Evolutionary conservation across 2,113 vertebrate species (phyloP), one percentile per base, ranked within the genome.

Genomic region (Passer domesticus): DNA sequence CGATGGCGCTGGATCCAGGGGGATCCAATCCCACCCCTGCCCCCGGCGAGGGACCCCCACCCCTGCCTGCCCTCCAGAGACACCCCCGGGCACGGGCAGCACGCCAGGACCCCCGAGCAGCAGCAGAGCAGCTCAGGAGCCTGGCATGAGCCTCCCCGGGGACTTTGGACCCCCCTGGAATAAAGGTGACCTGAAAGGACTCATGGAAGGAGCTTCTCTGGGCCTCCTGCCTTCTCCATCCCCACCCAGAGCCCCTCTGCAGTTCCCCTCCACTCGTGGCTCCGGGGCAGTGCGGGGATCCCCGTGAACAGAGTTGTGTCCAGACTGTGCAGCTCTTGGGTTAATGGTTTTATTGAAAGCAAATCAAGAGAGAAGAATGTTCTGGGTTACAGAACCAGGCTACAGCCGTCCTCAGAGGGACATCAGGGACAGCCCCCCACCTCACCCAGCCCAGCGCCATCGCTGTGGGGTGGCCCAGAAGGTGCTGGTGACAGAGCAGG

Each of bases 271-370:
- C 60, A 7, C 59, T 11, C 3, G 0, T 11, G 52, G 63, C 24
- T 53, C 81, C 0, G 1, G 13, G 20, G 52, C 2, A 0, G 41
- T 3, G 0, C 44, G 3, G 67, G 6, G 22, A 31, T 33, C 78
- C 78, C 67, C 3, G 55, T 1, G 39, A 80, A 77, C 75, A 91
- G 66, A 95, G 53, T 30, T 11, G 35, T 62, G 89, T 80, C 66
- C 78, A 94, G 47, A 58, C 55, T 12, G 9, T 9, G 23, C 12
- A 77, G 87, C 82, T 59, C 64, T 59, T 77, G 25, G 17, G 17
- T n/a, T 92, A 76, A 60, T 15, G 43, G 59, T 60, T 92, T 96
- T 95, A 96, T 92, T 94, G 21, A 74, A 92, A 90, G 89, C 74
- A 85, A 59, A 94, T 47, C 24, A 46, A 66, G 47, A 95, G 77